Conservation (phyloP, 2,888 invertebrate species). For the Orthosia gothica region DNA sequence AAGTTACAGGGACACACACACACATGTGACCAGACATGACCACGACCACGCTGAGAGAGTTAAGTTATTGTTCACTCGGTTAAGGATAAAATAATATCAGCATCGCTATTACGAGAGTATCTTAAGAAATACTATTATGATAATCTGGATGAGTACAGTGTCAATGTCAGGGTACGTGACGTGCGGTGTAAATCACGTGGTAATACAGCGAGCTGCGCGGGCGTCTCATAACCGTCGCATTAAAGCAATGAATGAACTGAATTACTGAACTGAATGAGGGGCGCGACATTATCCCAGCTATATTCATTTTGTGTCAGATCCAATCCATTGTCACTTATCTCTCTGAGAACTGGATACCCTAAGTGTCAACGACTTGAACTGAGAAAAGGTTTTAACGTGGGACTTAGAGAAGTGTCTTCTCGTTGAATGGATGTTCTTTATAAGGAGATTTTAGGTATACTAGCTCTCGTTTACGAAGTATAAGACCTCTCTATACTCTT, state of each 20-base stretch:
- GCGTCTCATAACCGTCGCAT: constrained; percentile 72
- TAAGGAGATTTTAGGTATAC: background rate
- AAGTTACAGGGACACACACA: too few species aligned
- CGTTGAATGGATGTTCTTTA: background rate
- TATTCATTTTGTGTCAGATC: constrained; percentile 76
- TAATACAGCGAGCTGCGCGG: constrained; percentile 66
- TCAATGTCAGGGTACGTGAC: constrained; percentile 60
- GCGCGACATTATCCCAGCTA: constrained; percentile 74
- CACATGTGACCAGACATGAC: constrained; percentile 7
- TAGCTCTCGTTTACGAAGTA: constrained; percentile 12
- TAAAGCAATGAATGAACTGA: constrained; percentile 74
- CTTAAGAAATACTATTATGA: constrained; percentile 42
- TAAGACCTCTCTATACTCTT: background rate
- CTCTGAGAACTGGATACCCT: constrained; percentile 46
- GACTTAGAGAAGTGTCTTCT: background rate
- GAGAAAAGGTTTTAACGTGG: constrained; percentile 16
- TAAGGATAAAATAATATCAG: constrained; percentile 30
- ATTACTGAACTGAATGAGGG: constrained; percentile 70
- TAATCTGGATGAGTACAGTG: constrained; percentile 49
- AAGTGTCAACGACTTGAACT: constrained; percentile 34
- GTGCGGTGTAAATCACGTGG: constrained; percentile 60
- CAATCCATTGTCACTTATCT: constrained; percentile 76
- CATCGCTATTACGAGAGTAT: constrained; percentile 16
- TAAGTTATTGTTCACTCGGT: constrained; percentile 2
- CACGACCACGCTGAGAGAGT: constrained; percentile 6